Evolutionary conservation across 1,140 invertebrate species (phyloP).

Genomic region (Hylyphantes graminicola): DNA sequence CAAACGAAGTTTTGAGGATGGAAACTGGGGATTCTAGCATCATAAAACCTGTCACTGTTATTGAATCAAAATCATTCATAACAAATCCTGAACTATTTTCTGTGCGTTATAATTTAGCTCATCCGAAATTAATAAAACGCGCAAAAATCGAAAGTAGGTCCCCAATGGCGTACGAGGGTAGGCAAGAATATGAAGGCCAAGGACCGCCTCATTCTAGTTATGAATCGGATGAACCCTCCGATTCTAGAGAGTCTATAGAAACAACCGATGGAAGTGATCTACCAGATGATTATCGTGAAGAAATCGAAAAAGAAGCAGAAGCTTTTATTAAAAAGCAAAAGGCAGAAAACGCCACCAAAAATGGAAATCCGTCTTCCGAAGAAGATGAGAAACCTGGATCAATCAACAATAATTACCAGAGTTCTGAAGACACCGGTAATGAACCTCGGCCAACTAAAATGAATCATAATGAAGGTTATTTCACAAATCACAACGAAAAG

Average conservation of each 20-base stretch:
- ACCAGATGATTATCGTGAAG: constrained; percentile 5
- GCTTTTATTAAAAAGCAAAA: constrained; percentile 26
- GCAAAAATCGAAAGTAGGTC: neutral
- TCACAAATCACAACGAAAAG: no score
- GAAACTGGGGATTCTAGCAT: neutral
- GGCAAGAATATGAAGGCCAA: neutral
- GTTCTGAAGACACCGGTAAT: neutral
- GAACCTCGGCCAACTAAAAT: neutral
- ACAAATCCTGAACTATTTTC: constrained; percentile 26
- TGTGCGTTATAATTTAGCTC: neutral
- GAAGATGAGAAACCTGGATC: neutral
- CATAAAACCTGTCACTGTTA: neutral
- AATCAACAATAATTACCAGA: neutral
- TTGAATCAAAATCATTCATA: constrained; percentile 38
- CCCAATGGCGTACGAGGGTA: neutral
- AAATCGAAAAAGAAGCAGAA: constrained; percentile 40
- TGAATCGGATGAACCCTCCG: neutral
- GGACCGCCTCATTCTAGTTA: neutral
- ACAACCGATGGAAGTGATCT: constrained; percentile 2
- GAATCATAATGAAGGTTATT: neutral
- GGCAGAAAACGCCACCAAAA: neutral
- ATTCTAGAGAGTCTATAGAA: neutral
- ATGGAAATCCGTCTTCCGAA: neutral
- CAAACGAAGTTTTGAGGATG: neutral
- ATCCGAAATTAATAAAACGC: neutral